Evolutionary conservation across 2,797 vertebrate species (phyloP).

Genomic region (Hemibagrus guttatus): DNA sequence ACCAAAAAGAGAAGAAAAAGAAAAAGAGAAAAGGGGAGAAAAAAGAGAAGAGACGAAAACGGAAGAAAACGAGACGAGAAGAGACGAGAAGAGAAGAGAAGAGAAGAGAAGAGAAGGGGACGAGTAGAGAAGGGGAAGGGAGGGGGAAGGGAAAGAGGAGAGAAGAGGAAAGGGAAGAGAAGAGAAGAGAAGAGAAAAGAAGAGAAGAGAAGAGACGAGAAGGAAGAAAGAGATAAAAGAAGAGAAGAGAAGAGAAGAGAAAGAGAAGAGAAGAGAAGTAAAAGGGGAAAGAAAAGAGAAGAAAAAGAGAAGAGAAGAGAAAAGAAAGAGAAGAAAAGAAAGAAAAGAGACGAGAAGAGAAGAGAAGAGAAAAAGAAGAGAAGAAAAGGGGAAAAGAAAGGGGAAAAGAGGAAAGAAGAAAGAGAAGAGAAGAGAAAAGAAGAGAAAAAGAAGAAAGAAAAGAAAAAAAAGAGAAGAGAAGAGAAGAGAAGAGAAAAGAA

Average conservation of each 20-base stretch:
- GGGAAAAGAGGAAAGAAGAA: no score
- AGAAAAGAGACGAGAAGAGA: no score
- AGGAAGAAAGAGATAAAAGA: not conserved
- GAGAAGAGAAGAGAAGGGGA: no score
- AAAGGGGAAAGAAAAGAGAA: no score
- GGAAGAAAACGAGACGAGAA: no score
- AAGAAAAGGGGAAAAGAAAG: not conserved
- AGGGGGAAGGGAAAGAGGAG: accelerated
- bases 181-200: no score
- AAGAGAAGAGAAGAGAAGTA: not conserved
- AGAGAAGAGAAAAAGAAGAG: no score
- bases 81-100: no score
- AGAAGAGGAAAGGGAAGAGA: no score
- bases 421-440: not conserved
- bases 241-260: not conserved
- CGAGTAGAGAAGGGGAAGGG: not conserved
- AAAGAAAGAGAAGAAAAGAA: not conserved
- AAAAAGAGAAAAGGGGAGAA: not conserved
- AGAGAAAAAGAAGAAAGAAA: no score
- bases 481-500: not conserved
- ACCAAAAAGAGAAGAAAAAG: not conserved
- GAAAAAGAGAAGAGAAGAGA: not conserved
- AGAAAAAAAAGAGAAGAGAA: not conserved
- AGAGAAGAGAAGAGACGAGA: not conserved
- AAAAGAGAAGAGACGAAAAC: not conserved